Evolutionary conservation across 2,888 invertebrate species (phyloP).

Genomic region (Dicyrtomina minuta): DNA sequence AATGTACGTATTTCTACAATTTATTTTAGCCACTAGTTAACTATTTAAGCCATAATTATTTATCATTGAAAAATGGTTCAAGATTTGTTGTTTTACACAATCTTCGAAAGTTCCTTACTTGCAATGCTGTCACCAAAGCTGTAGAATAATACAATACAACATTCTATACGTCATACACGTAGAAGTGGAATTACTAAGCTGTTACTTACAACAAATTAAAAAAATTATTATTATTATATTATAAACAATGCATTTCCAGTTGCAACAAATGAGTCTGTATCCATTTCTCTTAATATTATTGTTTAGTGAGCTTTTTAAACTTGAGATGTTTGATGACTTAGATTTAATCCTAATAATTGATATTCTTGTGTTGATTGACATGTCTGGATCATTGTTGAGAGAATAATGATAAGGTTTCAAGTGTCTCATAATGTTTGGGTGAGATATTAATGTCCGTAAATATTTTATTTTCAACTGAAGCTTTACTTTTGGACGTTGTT

Average conservation of each 20-base stretch:
- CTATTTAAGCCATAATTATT: slow-evolving; percentile 22
- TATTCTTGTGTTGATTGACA: too few species aligned
- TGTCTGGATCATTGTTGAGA: too few species aligned
- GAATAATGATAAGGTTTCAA: too few species aligned
- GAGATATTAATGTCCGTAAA: neutral
- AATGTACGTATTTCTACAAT: too few species aligned
- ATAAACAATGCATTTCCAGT: slow-evolving; percentile 31
- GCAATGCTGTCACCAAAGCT: slow-evolving; percentile 30
- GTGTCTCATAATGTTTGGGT: neutral
- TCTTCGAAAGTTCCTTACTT: slow-evolving; percentile 30
- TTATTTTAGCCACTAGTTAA: neutral
- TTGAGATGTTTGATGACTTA: slow-evolving; percentile 1
- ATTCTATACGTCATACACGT: slow-evolving; percentile 5
- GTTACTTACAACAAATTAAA: slow-evolving; percentile 10
- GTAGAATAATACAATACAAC: slow-evolving; percentile 19
- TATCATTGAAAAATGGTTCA: slow-evolving; percentile 5
- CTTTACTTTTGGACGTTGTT: neutral
- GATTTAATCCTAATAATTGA: too few species aligned
- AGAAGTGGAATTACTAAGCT: slow-evolving; percentile 11
- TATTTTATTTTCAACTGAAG: too few species aligned
- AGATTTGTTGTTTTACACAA: slow-evolving; percentile 16
- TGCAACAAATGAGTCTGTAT: slow-evolving; percentile 31
- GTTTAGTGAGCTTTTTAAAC: slow-evolving; percentile 27
- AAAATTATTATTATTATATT: slow-evolving; percentile 17
- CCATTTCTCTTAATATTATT: slow-evolving; percentile 23